Base-by-base conservation (phyloP, 1,140 invertebrate species). In the Lerema accius region DNA sequence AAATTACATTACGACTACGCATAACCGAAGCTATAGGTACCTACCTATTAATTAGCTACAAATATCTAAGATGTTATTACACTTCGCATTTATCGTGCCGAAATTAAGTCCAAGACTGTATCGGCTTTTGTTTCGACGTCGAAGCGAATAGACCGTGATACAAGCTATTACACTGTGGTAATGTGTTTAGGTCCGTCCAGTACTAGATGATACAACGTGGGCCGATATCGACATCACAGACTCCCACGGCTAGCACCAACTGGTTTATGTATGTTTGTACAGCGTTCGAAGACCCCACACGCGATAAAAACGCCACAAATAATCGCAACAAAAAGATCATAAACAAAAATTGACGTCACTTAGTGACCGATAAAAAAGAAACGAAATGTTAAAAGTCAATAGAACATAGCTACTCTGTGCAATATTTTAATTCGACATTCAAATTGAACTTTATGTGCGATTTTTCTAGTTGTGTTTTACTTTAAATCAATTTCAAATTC, bases 201-300 rank as follows among this genome's bases (percentile, higher is more conserved):
- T 63, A 51, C 32, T 14, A 56, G 40, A 5, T 23, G 19, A 49
- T 61, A 60, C 16, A 53, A 49, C 58, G 64, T 66, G 42, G 49
- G 50, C 45, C 42, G 64, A 32, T 55, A 26, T n/a, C 9, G 15
- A 23, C 19, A 23, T 23, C 2, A 23, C 19, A 23, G 19, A 45
- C 42, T 45, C 42, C 42, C 42, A 45, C 42, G 42, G 11, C 42
- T 23, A 3, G 10, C 9, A 45, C 42, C 3, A 19, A 19, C 17
- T 3, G 2, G 19, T 23, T 2, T 23, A 23, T 23, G 19, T 32
- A 32, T 32, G 28, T 32, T 32, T 32, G 28, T 32, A 32, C 28
- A 48, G 23, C 45, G 19, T 48, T 48, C 45, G 17, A 26, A 48
- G 19, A 48, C 45, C 45, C 26, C 23, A 26, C 19, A 48, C n/a